Evolutionary conservation across 1,140 invertebrate species (phyloP), one percentile per base, ranked within the genome.

Genomic region (Calliphora vicina): DNA sequence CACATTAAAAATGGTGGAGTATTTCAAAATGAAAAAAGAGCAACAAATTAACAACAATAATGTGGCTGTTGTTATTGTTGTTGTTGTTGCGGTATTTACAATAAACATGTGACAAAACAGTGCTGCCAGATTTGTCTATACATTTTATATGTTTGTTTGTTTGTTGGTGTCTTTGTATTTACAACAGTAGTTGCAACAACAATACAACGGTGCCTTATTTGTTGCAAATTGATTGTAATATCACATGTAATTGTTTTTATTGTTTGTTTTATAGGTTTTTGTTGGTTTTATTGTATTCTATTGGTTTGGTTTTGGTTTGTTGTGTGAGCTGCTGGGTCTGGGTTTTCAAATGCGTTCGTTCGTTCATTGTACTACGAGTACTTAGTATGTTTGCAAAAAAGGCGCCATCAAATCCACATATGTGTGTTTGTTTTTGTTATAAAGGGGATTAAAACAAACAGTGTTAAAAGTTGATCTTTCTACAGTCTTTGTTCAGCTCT

Each of bases 51-150:
- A 67, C 61, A 23, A 67, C 25, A 50, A 50, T 6, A 43, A 43
- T 43, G 12, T 12, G 12, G 17, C 17, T 67, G 5, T 57, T 57
- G 50, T n/a, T 57, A n/a, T 57, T 57, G 61, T 67, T 10, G 4
- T 67, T 23, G 9, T n/a, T 17, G 9, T 1, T 67, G n/a, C 9
- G n/a, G 23, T 23, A 57, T 57, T 17, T 57, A 57, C 45, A 57
- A 15, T 17, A 57, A 57, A 67, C 20, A 78, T 80, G 82, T 83
- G 82, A 83, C 82, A 83, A 83, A 83, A 80, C 74, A 83, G 82
- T 80, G 82, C 78, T 80, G 76, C 82, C 82, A 83, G 82, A 83
- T 83, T 83, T 83, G 82, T 80, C 74, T 83, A 71, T 57, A 67
- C 57, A 26, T 61, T 80, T 67, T 43, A 26, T 82, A 72, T 74